These are phyloP conservation scores for Noctua comes DNA, from an alignment of 2,888 invertebrate species.

Conservation along the genomic window DNA sequence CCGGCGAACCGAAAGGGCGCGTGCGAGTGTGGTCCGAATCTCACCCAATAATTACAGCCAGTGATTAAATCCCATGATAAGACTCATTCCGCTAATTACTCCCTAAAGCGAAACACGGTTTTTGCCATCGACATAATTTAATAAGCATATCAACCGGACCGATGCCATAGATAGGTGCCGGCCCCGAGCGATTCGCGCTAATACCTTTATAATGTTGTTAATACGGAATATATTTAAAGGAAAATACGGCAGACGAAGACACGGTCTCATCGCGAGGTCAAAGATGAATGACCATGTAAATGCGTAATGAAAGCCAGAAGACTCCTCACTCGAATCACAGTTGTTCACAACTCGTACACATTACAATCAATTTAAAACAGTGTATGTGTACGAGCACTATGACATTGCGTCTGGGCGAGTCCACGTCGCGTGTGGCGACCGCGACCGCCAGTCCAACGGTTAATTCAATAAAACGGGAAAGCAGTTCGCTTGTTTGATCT, in stretches of 20 bases:
- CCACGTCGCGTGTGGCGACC: constrained; percentile 83
- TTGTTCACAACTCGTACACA: constrained; percentile 84
- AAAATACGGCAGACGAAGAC: constrained; percentile 75
- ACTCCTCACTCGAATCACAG: constrained; percentile 86
- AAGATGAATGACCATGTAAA: constrained; percentile 89
- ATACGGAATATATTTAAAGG: constrained; percentile 74
- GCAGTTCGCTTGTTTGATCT: constrained; percentile 74
- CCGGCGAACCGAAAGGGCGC: constrained; percentile 70
- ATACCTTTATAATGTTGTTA: constrained; percentile 83
- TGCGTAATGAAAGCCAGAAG: constrained; percentile 84
- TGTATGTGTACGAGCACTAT: constrained; percentile 78
- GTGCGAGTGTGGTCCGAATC: constrained; percentile 78
- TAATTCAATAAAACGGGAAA: constrained; percentile 83
- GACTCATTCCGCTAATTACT: constrained; percentile 89
- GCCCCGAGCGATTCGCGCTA: constrained; percentile 84
- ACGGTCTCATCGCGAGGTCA: constrained; percentile 82
- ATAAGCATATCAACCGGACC: constrained; percentile 89
- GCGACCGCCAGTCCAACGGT: constrained; percentile 73
- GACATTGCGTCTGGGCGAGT: constrained; percentile 82
- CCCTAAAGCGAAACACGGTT: constrained; percentile 89
- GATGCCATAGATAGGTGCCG: constrained; percentile 86
- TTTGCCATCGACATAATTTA: constrained; percentile 89
- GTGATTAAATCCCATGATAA: constrained; percentile 88
- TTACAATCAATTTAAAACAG: constrained; percentile 89
- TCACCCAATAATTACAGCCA: constrained; percentile 86